Evolutionary conservation across 2,797 vertebrate genomes (phyloP).

Genomic region (Gobionotothen gibberifrons): DNA sequence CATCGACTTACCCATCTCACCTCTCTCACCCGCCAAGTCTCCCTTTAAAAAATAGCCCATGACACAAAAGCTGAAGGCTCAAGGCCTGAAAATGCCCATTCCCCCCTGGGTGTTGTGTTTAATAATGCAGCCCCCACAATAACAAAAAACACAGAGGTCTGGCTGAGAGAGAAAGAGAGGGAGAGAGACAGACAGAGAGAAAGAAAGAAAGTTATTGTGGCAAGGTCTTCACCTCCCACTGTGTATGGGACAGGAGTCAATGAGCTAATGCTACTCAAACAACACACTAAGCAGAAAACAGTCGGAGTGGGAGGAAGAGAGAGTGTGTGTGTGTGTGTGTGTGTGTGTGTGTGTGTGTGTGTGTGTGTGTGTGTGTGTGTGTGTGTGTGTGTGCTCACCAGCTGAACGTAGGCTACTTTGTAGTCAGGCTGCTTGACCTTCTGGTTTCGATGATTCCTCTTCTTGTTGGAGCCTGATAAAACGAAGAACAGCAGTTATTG

Average conservation of each 20-base stretch:
- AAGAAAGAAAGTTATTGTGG: too few relatives aligned
- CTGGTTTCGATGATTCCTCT: conserved; percentile 90
- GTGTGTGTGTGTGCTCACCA: conserved; percentile 86
- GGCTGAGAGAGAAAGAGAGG: conserved; percentile 1
- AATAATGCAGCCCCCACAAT: conserved; percentile 46
- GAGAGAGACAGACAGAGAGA: too few relatives aligned
- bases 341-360: not conserved
- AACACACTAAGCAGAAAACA: conserved; percentile 43
- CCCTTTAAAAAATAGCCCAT: conserved; percentile 15
- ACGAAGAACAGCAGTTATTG: conserved; percentile 29
- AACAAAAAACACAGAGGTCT: not conserved
- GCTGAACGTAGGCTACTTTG: conserved; percentile 96
- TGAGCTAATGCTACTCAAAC: conserved; percentile 43
- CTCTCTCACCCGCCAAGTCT: not conserved
- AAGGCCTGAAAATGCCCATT: conserved; percentile 14
- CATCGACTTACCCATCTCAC: conserved; percentile 22
- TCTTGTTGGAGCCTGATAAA: conserved; percentile 86
- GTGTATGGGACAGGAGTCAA: conserved; percentile 35
- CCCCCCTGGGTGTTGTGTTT: conserved; percentile 35
- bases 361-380: conserved; percentile 8
- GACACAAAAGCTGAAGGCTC: conserved; percentile 43
- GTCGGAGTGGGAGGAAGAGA: conserved; percentile 12
- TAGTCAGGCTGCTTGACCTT: conserved; percentile 92
- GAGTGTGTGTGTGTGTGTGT: not conserved
- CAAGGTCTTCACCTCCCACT: too few relatives aligned